Evolutionary conservation across 1,140 invertebrate genomes (phyloP).

Genomic region (Capitella teleta): DNA sequence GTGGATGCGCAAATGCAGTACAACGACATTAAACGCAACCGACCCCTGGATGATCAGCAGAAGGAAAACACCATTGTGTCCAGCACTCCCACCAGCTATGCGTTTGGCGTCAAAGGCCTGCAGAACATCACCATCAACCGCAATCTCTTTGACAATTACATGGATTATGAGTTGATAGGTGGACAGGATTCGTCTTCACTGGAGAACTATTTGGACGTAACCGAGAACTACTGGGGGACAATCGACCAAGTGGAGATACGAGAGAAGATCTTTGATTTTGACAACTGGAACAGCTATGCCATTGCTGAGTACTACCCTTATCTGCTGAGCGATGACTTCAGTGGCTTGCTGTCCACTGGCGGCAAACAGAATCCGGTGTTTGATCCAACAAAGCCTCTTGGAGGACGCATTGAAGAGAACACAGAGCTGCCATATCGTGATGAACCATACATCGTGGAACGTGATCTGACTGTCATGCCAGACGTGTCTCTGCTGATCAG

Average conservation of each 20-base stretch:
- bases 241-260: constrained; percentile 57
- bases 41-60: background rate
- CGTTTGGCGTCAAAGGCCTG: constrained; percentile 83
- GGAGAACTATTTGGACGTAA: constrained; percentile 74
- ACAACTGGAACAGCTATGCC: constrained; percentile 98
- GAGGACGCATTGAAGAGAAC: constrained; percentile 69
- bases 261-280: constrained; percentile 91
- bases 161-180: constrained; percentile 85
- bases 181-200: constrained; percentile 59
- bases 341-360: constrained; percentile 42
- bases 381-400: constrained; percentile 47
- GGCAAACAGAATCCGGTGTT: constrained; percentile 37
- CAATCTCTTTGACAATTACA: constrained; percentile 79
- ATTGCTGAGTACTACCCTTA: constrained; percentile 81
- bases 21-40: constrained; percentile 12
- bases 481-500: constrained; percentile 68
- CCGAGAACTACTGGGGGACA: constrained; percentile 91
- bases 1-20: constrained; percentile 8
- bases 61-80: constrained; percentile 13
- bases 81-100: constrained; percentile 56
- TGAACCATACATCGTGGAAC: constrained; percentile 68
- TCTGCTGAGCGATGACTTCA: constrained; percentile 44
- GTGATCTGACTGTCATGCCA: constrained; percentile 95
- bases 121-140: constrained; percentile 82
- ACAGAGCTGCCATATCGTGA: constrained; percentile 55